phyloP scores from a whole-genome alignment of 2,797 vertebrate genomes.

The Myotis planiceps region DNA sequence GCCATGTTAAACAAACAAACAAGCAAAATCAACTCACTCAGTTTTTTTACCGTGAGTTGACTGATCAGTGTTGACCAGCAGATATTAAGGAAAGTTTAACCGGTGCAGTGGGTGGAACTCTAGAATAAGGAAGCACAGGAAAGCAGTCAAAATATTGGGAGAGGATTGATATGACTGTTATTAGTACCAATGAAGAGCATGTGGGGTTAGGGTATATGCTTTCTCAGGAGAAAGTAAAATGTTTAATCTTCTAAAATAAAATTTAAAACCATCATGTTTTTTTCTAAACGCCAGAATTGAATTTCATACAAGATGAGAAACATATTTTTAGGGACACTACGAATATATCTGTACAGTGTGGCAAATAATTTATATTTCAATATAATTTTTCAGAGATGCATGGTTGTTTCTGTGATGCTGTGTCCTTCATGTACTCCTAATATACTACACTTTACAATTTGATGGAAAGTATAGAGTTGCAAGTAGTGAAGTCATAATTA shows the following conservation, averaged over 20 bases:
- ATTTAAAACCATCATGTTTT: not conserved
- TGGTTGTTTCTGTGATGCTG: not conserved
- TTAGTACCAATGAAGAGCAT: not conserved
- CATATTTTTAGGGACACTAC: not conserved
- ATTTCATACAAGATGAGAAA: not conserved
- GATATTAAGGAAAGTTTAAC: not conserved
- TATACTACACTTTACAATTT: not conserved
- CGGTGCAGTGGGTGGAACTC: not conserved
- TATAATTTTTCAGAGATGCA: not conserved
- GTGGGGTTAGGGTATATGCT: not conserved
- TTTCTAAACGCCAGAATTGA: not conserved
- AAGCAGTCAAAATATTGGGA: not conserved
- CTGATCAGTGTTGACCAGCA: not conserved
- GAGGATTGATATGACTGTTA: not conserved
- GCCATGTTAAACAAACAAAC: not conserved
- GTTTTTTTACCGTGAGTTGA: not conserved
- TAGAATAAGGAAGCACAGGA: not conserved
- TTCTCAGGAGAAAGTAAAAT: not conserved
- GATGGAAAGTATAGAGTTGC: not conserved
- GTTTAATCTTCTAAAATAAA: not conserved
- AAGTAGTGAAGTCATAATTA: not conserved
- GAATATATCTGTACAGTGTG: not conserved
- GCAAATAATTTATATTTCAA: not conserved
- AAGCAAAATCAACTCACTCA: not conserved
- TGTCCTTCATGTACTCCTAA: not conserved